Conservation (phyloP, 35 echinoderm and acorn worm species). For the Diadema setosum region DNA sequence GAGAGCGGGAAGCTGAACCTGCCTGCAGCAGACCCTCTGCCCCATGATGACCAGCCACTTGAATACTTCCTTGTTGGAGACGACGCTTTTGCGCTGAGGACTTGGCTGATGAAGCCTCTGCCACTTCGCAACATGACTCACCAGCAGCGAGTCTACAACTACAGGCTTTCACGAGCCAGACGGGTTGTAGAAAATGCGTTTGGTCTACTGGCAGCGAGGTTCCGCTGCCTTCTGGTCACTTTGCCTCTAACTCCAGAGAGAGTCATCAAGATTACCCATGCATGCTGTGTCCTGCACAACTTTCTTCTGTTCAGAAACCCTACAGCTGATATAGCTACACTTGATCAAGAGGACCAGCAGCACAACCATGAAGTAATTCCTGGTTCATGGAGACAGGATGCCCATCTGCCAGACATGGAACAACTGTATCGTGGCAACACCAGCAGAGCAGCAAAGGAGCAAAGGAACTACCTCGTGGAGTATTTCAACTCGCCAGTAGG, state of each 20-base stretch:
- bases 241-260: neutral
- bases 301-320: neutral
- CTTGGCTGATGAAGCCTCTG: slow-evolving; percentile 19
- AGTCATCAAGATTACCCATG: slow-evolving; percentile 18
- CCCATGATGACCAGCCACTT: neutral
- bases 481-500: too few relatives aligned
- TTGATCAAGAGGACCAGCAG: neutral
- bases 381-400: neutral
- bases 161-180: slow-evolving; percentile 7
- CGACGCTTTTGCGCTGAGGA: slow-evolving; percentile 15
- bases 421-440: neutral
- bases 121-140: slow-evolving; percentile 8
- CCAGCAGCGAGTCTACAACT: slow-evolving; percentile 25
- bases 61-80: slow-evolving; percentile 28
- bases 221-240: slow-evolving; percentile 3
- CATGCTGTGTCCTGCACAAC: neutral
- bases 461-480: slow-evolving; percentile 10
- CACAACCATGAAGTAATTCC: neutral
- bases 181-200: slow-evolving; percentile 42
- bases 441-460: slow-evolving; percentile 17
- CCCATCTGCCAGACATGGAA: neutral
- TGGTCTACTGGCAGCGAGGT: neutral
- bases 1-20: neutral
- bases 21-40: too few relatives aligned
- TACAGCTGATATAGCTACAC: neutral